Evolutionary conservation across 2,888 invertebrate genomes (phyloP), one percentile per base, ranked within the genome.

Genomic region (Dryadula phaetusa): DNA sequence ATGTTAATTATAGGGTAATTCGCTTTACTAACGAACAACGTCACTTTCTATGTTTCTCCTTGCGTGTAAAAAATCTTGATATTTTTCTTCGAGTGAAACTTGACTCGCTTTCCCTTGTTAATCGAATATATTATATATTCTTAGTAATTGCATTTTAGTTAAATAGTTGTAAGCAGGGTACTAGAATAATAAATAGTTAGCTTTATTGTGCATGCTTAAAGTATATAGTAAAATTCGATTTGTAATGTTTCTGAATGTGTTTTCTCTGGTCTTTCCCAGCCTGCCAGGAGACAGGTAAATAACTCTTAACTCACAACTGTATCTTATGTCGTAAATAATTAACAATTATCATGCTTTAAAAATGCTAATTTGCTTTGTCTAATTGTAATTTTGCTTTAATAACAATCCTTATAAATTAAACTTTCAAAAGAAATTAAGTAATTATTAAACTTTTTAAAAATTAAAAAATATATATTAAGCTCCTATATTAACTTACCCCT

Each of bases 251-350:
- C 92, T 92, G 92, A 92, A 92, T 92, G 92, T 92, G 90, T 90
- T 88, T 92, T 92, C 89, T 93, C 88, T 92, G 86, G 82, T 92
- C 93, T 93, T 92, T 77, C 91, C 79, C 93, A 93, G 93, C 93
- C 92, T 93, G 93, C 93, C 93, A 93, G 93, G 93, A 93, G 82
- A 88, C 93, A 93, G 93, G 93, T 93, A 93, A 92, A 62, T 37
- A 37, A 60, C 46, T 10, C 16, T 10, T 32, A 28, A 16, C 32
- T 12, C 52, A 52, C 67, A 60, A 25, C 20, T 37, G 12, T 12
- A 44, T 18, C 3, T 22, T 10, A 22, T 42, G 16, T 60, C 18
- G 22, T 28, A 28, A 60, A 32, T 4, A 32, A 22, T 56, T 10
- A 25, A 40, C 32, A n/a, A n/a, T n/a, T n/a, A n/a, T n/a, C n/a